A percentile compares a stretch with the other conserved stretches of the same genome.
These are phyloP conservation scores for Imbricaverruca yamaguchii DNA, from an alignment of 2,888 invertebrate species.

Conservation along the genomic window DNA sequence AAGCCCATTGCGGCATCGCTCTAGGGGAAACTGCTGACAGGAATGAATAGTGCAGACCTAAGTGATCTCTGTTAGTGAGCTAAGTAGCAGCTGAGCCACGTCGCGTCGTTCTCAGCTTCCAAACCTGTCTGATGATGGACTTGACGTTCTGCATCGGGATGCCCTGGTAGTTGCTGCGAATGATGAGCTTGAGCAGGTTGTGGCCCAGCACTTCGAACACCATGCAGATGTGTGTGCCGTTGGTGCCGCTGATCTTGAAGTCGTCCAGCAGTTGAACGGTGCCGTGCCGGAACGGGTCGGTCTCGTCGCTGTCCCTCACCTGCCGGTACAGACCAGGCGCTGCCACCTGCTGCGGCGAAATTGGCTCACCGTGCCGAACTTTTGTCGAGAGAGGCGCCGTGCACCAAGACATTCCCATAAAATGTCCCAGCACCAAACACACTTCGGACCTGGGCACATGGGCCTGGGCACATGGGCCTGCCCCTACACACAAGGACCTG, in stretches of 20 bases:
- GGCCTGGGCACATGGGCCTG: not conserved
- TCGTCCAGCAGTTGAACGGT: conserved; percentile 96
- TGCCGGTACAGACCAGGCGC: conserved; percentile 35
- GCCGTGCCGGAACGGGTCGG: conserved; percentile 86
- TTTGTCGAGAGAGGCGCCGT: no score
- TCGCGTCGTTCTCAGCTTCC: no score
- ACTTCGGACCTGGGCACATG: not conserved
- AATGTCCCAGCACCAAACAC: no score
- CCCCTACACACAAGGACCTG: no score
- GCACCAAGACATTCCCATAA: no score
- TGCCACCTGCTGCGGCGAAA: no score
- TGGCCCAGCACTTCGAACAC: conserved; percentile 98
- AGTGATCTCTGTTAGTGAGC: no score
- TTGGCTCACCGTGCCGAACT: no score
- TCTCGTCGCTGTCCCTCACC: conserved; percentile 84
- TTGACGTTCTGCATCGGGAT: conserved; percentile 93
- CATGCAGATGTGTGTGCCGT: conserved; percentile 99
- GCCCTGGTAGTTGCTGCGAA: conserved; percentile 95
- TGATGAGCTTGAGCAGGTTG: conserved; percentile 94
- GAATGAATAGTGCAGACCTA: no score
- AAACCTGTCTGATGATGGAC: conserved; percentile 83
- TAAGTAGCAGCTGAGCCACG: no score
- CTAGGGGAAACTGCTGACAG: no score
- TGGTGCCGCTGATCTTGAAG: conserved; percentile 95
- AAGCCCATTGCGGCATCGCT: no score